Evolutionary conservation across 2,797 vertebrate species (phyloP).

Genomic region (Paguma larvata): DNA sequence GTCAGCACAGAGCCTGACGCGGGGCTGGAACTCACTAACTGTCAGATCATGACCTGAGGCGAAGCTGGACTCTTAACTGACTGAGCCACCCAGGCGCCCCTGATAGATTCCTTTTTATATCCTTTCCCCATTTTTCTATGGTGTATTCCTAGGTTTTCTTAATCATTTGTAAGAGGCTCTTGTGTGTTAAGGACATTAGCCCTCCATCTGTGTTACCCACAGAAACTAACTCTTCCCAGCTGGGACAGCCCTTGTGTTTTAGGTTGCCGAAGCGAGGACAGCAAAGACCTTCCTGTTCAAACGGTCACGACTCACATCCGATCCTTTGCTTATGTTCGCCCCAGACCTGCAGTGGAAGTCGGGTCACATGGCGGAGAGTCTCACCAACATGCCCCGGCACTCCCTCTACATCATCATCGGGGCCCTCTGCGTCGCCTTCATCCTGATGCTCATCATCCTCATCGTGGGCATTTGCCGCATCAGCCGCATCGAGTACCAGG

Average conservation of each 20-base stretch:
- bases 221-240: not conserved
- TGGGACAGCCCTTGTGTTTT: not conserved
- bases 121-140: not conserved
- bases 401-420: slow-evolving; percentile 99
- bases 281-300: accelerated
- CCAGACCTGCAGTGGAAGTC: slow-evolving; percentile 98
- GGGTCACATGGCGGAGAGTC: slow-evolving; percentile 94
- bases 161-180: not conserved
- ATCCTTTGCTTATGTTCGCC: not conserved
- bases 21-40: no score
- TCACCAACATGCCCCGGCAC: slow-evolving; percentile 98
- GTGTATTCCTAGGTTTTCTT: not conserved
- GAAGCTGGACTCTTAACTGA: no score
- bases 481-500: slow-evolving; percentile 99
- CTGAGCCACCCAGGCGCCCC: no score
- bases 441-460: slow-evolving; percentile 99
- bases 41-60: no score
- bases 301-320: accelerated
- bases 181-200: not conserved
- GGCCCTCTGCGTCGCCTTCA: slow-evolving; percentile 97
- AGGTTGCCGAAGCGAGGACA: not conserved
- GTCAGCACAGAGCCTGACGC: no score
- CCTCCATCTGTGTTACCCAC: not conserved
- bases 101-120: not conserved
- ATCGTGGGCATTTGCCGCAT: slow-evolving; percentile 99